Conservation (phyloP, 1,140 invertebrate species). For the Phortica variegata region DNA sequence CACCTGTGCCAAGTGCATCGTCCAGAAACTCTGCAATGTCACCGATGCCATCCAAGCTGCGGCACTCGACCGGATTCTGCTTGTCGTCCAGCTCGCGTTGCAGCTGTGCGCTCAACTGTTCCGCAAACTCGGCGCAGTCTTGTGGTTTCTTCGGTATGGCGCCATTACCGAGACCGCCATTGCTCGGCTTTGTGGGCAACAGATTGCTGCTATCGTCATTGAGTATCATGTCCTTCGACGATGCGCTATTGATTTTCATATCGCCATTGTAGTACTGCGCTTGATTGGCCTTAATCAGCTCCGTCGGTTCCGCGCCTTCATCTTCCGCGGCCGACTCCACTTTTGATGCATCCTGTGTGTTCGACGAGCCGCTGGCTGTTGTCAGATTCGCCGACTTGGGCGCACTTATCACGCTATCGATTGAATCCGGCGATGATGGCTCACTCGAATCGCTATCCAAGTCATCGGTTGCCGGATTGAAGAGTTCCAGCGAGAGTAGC, state of each 20-base stretch:
- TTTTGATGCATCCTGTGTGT: constrained; percentile 20
- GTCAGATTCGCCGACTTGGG: constrained; percentile 32
- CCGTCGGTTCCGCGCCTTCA: constrained; percentile 18
- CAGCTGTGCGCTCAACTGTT: constrained; percentile 72
- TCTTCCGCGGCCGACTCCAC: constrained; percentile 17
- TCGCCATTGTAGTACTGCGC: constrained; percentile 36
- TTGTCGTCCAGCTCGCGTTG: constrained; percentile 75
- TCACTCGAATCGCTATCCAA: constrained; percentile 86
- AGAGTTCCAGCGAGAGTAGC: constrained; percentile 77
- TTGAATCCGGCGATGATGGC: constrained; percentile 81
- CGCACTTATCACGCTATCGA: constrained; percentile 79
- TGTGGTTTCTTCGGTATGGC: constrained; percentile 43
- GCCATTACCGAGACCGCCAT: not conserved
- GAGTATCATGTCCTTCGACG: constrained; percentile 39
- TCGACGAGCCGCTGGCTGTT: constrained; percentile 9
- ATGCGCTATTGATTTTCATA: constrained; percentile 32
- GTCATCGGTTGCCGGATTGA: constrained; percentile 88
- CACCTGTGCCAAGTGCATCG: constrained; percentile 6
- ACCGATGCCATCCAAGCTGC: constrained; percentile 36
- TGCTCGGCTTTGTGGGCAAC: constrained; percentile 35
- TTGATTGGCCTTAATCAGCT: constrained; percentile 26
- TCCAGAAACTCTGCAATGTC: constrained; percentile 28
- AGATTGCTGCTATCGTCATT: constrained; percentile 41
- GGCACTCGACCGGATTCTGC: constrained; percentile 34
- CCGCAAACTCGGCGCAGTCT: constrained; percentile 75